Evolutionary conservation across 2,113 vertebrate genomes (phyloP).

Genomic region (Hemibagrus wyckioides): DNA sequence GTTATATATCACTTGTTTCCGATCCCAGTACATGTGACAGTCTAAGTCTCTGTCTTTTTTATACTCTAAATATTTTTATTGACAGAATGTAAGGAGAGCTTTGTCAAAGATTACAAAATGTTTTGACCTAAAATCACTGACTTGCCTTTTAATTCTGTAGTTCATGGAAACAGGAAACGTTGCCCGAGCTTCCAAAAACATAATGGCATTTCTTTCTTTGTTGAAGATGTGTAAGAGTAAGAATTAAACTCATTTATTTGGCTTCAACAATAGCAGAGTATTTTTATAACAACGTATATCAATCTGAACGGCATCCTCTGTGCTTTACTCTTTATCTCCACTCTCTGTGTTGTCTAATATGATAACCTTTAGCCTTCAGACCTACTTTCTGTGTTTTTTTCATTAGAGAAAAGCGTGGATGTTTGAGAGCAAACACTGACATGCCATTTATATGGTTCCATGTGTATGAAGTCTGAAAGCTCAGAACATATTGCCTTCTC

Average conservation of each 20-base stretch:
- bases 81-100: not conserved
- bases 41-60: too few species aligned
- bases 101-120: not conserved
- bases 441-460: not conserved
- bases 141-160: not conserved
- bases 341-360: not conserved
- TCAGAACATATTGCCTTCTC: constrained; percentile 17
- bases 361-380: not conserved
- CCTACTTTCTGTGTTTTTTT: not conserved
- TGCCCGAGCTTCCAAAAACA: not conserved
- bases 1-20: not conserved
- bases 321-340: not conserved
- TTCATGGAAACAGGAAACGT: not conserved
- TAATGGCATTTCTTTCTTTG: too few species aligned
- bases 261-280: not conserved
- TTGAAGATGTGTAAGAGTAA: not conserved
- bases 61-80: not conserved
- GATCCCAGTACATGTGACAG: not conserved
- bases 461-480: constrained; percentile 27
- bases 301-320: not conserved
- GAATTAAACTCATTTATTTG: not conserved
- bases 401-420: not conserved
- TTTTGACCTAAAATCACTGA: not conserved
- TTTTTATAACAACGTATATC: not conserved
- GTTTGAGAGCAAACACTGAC: constrained; percentile 34